Percentiles rank a stretch among this genome's conserved stretches.
These are phyloP conservation scores for Bergia sp. DNA, from an alignment of 92 coral and sea anemone genomes.

Conservation along the genomic window DNA sequence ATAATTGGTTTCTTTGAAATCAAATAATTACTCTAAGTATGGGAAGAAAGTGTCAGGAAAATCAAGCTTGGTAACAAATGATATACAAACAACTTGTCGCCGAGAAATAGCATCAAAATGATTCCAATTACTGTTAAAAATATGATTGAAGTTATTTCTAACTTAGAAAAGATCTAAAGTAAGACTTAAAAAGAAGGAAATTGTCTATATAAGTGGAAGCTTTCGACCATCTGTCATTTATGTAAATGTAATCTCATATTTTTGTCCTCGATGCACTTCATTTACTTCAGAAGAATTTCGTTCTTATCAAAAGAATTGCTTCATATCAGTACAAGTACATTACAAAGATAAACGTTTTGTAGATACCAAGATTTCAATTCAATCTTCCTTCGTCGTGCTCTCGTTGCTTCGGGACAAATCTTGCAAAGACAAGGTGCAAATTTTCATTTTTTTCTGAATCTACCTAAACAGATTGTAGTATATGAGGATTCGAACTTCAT, in stretches of 20 bases:
- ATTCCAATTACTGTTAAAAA: slow-evolving; percentile 2
- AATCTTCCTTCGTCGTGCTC: neutral
- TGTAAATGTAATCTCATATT: neutral
- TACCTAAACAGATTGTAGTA: neutral
- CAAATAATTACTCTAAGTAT: slow-evolving; percentile 37
- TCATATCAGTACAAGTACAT: neutral
- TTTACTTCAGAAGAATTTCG: neutral
- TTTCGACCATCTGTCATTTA: neutral
- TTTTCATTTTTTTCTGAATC: neutral
- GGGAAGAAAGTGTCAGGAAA: slow-evolving; percentile 30
- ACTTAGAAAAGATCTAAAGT: neutral
- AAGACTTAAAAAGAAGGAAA: neutral
- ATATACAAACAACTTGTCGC: slow-evolving; percentile 12
- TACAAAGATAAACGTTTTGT: neutral
- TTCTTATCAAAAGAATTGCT: neutral
- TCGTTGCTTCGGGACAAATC: neutral
- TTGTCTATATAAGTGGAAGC: neutral
- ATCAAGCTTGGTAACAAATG: neutral
- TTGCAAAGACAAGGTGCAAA: neutral
- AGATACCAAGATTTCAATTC: neutral
- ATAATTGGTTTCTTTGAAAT: slow-evolving; percentile 36
- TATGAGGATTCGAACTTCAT: neutral
- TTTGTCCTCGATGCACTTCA: neutral
- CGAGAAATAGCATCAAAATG: slow-evolving; percentile 40
- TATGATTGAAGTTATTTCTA: neutral